Percentiles rank a stretch among this genome's conserved stretches.
phyloP scores from a whole-genome alignment of 2,888 invertebrate genomes.

The Trimorus sp. region DNA sequence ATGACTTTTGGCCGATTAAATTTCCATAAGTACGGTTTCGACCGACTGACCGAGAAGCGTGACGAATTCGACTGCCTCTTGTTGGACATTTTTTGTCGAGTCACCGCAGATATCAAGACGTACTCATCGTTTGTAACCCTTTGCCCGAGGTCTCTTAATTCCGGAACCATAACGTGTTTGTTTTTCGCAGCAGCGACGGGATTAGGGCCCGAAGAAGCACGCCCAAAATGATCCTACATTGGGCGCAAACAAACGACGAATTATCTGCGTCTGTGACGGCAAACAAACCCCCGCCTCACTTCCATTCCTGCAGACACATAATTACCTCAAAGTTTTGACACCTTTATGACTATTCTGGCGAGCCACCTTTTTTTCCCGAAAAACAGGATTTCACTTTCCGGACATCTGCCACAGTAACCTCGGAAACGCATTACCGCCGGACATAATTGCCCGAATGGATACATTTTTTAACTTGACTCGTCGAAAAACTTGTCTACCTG shows the following conservation, averaged over 20 bases:
- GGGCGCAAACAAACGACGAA: slow-evolving; percentile 24
- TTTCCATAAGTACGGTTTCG: not conserved
- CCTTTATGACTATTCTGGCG: slow-evolving; percentile 24
- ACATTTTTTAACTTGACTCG: not conserved
- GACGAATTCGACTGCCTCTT: not conserved
- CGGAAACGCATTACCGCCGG: not conserved
- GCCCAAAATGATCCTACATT: slow-evolving; percentile 27
- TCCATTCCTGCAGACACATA: slow-evolving; percentile 23
- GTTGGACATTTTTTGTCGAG: slow-evolving; percentile 1
- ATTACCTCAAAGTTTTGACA: slow-evolving; percentile 25
- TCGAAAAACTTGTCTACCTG: too few species aligned
- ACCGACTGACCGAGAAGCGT: slow-evolving; percentile 38
- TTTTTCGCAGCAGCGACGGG: not conserved
- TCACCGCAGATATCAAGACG: slow-evolving; percentile 5
- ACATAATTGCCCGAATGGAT: slow-evolving; percentile 22
- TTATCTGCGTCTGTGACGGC: slow-evolving; percentile 14
- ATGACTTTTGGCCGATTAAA: not conserved
- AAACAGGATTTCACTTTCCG: slow-evolving; percentile 30
- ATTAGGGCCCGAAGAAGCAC: slow-evolving; percentile 14
- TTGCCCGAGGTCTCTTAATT: not conserved
- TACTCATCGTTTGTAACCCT: not conserved
- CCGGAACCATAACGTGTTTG: not conserved
- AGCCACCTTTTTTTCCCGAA: slow-evolving; percentile 5
- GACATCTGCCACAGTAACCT: slow-evolving; percentile 12
- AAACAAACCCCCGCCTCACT: slow-evolving; percentile 10